Conservation (phyloP, 2,797 vertebrate species). For the Cuniculus paca region DNA sequence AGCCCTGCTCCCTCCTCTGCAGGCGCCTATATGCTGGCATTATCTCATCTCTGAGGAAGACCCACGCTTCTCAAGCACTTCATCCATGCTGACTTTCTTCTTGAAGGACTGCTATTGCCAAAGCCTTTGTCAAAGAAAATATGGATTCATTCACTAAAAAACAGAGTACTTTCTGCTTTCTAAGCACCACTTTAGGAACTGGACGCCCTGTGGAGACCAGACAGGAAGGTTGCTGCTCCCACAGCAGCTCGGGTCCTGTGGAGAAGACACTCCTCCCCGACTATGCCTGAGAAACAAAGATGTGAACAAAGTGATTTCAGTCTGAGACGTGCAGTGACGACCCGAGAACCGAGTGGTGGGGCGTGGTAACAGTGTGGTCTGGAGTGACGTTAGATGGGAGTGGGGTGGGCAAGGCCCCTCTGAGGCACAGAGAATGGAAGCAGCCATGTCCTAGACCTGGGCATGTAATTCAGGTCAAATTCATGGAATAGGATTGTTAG, state of each 20-base stretch:
- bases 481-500: background rate
- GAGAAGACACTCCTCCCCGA: background rate
- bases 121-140: background rate
- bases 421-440: background rate
- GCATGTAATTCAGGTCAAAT: background rate
- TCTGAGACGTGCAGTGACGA: background rate
- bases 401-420: background rate
- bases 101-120: background rate
- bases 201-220: background rate
- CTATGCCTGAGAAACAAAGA: rapidly evolving
- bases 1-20: rapidly evolving
- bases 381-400: background rate
- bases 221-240: background rate
- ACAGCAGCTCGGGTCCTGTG: background rate
- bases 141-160: background rate
- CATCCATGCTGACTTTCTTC: background rate
- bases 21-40: background rate
- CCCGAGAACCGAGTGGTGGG: background rate
- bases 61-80: background rate
- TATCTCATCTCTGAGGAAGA: background rate
- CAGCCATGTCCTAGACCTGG: background rate
- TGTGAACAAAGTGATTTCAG: background rate
- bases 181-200: background rate
- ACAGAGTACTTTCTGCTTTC: background rate
- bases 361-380: background rate